phyloP scores from a whole-genome alignment of 2,797 vertebrate species.

The Eospalax fontanierii region DNA sequence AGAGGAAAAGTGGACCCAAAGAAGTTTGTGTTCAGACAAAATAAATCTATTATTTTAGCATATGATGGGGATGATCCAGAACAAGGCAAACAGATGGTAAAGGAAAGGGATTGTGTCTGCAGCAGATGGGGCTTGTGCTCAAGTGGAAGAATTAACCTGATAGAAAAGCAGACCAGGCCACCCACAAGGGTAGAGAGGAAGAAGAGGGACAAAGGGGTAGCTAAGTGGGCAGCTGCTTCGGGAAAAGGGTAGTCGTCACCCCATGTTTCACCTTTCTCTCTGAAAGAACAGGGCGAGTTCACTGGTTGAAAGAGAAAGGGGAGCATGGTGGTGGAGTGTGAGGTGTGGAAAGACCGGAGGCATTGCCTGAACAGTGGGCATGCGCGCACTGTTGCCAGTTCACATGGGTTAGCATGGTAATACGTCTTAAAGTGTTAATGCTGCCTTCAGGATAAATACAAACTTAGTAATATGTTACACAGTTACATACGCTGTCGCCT shows the following conservation, averaged over 20 bases:
- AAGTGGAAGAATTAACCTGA: neutral
- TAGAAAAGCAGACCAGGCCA: neutral
- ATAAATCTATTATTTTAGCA: neutral
- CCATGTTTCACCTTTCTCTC: neutral
- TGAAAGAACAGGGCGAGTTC: neutral
- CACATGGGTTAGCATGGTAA: neutral
- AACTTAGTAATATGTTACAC: neutral
- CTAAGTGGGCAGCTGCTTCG: neutral
- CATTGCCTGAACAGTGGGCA: neutral
- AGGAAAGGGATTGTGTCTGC: accelerated
- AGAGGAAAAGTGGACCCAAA: neutral
- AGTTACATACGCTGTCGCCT: too few relatives aligned
- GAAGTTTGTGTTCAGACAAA: neutral
- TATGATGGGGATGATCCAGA: neutral
- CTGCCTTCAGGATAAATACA: neutral
- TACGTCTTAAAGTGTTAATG: neutral
- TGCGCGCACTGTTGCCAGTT: neutral
- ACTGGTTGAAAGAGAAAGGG: neutral
- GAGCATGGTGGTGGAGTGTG: too few relatives aligned
- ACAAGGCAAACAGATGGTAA: neutral
- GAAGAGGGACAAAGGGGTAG: neutral
- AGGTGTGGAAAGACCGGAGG: neutral
- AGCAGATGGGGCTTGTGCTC: neutral
- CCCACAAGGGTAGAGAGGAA: neutral
- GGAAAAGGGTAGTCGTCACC: neutral